A percentile compares a stretch with the other conserved stretches of the same genome.
Conservation (phyloP, 2,113 vertebrate species). For the Sapajus apella region DNA sequence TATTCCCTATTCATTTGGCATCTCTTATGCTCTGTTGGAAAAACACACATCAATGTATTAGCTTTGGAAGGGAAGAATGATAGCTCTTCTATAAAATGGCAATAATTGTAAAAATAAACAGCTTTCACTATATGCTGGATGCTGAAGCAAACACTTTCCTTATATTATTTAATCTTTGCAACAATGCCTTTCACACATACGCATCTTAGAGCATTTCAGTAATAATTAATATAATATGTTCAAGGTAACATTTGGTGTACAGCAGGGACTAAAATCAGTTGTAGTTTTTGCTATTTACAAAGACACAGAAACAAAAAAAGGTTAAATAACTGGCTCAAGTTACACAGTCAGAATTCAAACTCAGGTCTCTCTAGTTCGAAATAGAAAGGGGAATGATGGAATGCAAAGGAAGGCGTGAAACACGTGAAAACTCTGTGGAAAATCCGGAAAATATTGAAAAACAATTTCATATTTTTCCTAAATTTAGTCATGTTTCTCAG, state of each 20-base stretch:
- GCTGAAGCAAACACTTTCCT: background rate
- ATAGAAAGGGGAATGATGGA: background rate
- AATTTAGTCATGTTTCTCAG: background rate
- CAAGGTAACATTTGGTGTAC: background rate
- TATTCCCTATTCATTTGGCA: background rate
- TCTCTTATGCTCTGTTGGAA: background rate
- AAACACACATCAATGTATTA: background rate
- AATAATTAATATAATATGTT: background rate
- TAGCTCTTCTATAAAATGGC: background rate
- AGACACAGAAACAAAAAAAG: background rate
- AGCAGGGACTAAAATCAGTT: background rate
- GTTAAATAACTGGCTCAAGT: background rate
- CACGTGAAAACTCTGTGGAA: background rate
- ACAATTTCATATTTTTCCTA: constrained; percentile 16
- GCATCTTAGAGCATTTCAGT: background rate
- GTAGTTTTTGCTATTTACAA: background rate
- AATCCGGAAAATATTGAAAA: background rate
- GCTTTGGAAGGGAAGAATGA: background rate
- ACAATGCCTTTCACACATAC: background rate
- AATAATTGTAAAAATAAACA: constrained; percentile 5
- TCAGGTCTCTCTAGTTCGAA: background rate
- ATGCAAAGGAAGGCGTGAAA: background rate
- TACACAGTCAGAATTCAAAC: background rate
- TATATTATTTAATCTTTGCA: background rate
- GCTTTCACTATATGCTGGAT: background rate